Conservation (phyloP, 2,797 vertebrate species). For the Liparis tanakae region DNA sequence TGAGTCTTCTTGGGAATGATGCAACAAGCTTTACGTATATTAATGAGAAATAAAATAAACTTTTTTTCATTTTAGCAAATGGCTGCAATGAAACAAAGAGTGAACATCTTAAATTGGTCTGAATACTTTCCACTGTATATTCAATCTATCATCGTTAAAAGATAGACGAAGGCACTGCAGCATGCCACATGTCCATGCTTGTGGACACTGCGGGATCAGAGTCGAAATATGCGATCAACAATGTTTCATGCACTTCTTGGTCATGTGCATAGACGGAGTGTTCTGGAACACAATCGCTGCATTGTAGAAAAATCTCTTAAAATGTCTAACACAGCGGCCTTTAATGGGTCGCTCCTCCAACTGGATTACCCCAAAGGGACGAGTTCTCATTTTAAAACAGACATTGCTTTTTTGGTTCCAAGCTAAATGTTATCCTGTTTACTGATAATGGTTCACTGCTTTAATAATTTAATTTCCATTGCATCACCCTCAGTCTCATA, state of each 20-base stretch:
- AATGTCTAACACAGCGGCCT: constrained; percentile 33
- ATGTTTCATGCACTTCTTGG: neutral
- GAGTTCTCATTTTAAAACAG: neutral
- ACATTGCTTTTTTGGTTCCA: neutral
- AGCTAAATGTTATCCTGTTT: neutral
- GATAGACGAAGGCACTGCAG: neutral
- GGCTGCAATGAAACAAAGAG: too few species aligned
- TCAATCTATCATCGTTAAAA: neutral
- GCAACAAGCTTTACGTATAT: too few species aligned
- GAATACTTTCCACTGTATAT: too few species aligned
- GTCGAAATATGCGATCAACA: constrained; percentile 1
- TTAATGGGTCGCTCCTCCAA: constrained; percentile 26
- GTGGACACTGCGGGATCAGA: neutral
- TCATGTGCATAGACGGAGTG: constrained; percentile 30
- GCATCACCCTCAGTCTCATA: neutral
- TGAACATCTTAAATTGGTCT: too few species aligned
- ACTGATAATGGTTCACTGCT: neutral
- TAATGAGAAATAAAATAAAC: too few species aligned
- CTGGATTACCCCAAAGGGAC: constrained; percentile 10
- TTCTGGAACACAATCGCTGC: constrained; percentile 27
- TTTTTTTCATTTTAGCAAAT: too few species aligned
- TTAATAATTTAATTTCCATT: neutral
- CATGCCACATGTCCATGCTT: neutral
- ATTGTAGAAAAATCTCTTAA: constrained; percentile 34
- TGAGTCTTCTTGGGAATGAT: too few species aligned